Evolutionary conservation across 2,113 vertebrate species (phyloP).

Genomic region (Noctilio leporinus): DNA sequence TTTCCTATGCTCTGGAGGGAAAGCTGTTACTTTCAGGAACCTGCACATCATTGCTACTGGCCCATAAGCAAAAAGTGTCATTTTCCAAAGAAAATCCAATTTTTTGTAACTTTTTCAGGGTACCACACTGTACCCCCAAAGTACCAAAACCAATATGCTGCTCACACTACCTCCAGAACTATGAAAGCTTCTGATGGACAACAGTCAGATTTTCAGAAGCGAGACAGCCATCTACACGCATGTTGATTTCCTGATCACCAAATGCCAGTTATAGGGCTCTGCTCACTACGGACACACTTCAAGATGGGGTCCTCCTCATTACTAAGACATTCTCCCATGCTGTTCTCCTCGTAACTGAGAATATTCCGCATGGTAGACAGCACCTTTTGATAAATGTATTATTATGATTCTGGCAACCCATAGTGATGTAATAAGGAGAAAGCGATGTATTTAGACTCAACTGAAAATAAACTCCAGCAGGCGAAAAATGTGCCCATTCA

Average conservation of each 20-base stretch:
- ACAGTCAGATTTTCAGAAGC: neutral
- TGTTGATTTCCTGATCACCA: neutral
- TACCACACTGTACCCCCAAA: neutral
- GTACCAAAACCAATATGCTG: neutral
- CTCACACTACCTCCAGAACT: neutral
- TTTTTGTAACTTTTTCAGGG: neutral
- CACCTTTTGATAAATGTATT: conserved; percentile 19
- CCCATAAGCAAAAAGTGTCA: neutral
- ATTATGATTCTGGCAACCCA: conserved; percentile 12
- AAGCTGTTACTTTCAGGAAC: neutral
- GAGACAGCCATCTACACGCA: neutral
- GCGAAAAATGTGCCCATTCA: conserved; percentile 57
- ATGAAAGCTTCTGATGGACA: neutral
- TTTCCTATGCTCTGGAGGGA: neutral
- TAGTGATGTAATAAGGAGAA: conserved; percentile 44
- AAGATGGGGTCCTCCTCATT: neutral
- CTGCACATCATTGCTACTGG: neutral
- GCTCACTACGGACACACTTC: neutral
- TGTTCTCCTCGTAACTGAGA: neutral
- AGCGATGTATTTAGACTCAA: conserved; percentile 10
- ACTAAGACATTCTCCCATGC: neutral
- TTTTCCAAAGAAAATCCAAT: neutral
- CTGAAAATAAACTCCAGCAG: conserved; percentile 51
- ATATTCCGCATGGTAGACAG: neutral
- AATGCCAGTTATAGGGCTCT: neutral